Percentiles rank a stretch among this genome's conserved stretches.
Evolutionary conservation across 2,113 vertebrate species (phyloP).

Genomic region (Sylvietta virens): DNA sequence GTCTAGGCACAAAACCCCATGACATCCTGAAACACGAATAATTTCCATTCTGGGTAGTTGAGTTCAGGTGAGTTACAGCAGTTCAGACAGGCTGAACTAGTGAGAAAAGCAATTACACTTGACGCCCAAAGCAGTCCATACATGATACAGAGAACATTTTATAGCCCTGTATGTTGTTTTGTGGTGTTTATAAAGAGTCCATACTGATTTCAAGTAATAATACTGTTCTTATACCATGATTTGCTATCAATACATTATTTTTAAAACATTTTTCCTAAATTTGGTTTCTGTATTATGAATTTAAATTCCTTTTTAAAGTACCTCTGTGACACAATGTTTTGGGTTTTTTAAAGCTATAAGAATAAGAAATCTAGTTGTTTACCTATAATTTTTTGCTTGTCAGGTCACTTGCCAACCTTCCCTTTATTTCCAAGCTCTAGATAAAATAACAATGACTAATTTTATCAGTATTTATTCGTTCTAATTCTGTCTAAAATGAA

Average conservation of each 20-base stretch:
- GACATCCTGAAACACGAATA: not conserved
- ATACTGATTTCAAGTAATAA: not conserved
- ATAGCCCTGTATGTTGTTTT: rapidly evolving
- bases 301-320: not conserved
- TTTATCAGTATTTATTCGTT: not conserved
- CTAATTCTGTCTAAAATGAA: not conserved
- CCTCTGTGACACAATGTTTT: not conserved
- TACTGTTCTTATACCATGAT: not conserved
- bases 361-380: not conserved
- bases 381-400: not conserved
- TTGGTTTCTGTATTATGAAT: not conserved
- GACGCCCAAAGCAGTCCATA: not conserved
- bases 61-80: not conserved
- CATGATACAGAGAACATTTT: rapidly evolving
- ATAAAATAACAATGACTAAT: not conserved
- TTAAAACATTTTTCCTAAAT: not conserved
- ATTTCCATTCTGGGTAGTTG: not conserved
- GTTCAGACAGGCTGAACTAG: not conserved
- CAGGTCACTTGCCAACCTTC: not conserved
- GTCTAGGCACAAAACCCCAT: not conserved
- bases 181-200: not conserved
- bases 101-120: not conserved
- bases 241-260: not conserved
- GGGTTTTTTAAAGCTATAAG: not conserved
- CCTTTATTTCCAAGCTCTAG: not conserved